phyloP scores from a whole-genome alignment of 2,113 vertebrate species.

The Colius striatus region DNA sequence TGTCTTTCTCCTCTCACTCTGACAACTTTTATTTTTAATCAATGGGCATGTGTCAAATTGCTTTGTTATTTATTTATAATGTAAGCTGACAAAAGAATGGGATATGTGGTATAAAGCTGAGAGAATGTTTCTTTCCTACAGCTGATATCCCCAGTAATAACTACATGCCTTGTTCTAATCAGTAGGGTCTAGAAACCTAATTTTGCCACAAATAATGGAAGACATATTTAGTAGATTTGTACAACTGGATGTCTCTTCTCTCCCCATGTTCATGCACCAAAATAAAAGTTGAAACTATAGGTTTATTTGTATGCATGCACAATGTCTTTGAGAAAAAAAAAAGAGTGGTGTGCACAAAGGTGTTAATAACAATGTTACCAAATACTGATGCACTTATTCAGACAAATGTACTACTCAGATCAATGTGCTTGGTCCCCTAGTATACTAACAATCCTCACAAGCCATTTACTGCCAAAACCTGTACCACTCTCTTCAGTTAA shows the following conservation, averaged over 20 bases:
- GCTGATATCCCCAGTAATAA: constrained; percentile 57
- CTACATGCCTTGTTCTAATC: constrained; percentile 34
- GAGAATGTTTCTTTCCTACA: constrained; percentile 58
- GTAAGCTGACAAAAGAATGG: constrained; percentile 77
- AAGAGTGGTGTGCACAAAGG: not conserved
- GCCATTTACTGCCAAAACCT: not conserved
- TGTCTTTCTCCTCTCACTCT: constrained; percentile 79
- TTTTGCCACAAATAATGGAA: constrained; percentile 36
- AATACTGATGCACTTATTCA: not conserved
- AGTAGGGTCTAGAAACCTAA: constrained; percentile 18
- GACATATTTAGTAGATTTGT: constrained; percentile 27
- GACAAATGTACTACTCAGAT: not conserved
- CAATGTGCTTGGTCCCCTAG: not conserved
- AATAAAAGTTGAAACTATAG: not conserved
- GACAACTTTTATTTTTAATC: constrained; percentile 86
- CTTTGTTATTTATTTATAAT: constrained; percentile 85
- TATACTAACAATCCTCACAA: not conserved
- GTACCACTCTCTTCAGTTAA: not conserved
- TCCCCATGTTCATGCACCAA: not conserved
- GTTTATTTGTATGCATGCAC: not conserved
- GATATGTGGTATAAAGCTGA: constrained; percentile 70
- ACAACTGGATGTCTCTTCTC: not conserved
- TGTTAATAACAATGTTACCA: not conserved
- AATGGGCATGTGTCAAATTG: constrained; percentile 83
- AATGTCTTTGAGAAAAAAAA: not conserved